A percentile compares a stretch with the other conserved stretches of the same genome.
These are phyloP conservation scores for Mythimna pallens DNA, from an alignment of 2,888 invertebrate species.

Conservation along the genomic window DNA sequence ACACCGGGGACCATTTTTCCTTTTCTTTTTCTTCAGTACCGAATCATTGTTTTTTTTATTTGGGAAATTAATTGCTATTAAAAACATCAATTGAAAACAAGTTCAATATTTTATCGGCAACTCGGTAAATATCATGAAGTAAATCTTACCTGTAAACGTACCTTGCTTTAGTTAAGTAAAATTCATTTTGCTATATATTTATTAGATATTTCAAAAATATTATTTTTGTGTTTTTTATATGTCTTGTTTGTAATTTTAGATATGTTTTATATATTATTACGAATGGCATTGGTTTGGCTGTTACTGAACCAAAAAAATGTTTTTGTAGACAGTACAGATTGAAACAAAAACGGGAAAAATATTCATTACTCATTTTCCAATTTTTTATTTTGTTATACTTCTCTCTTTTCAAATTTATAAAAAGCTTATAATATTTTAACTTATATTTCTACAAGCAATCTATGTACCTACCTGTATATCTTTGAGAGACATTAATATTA, in stretches of 20 bases:
- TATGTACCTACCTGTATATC: too few relatives aligned
- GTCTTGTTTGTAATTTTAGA: constrained; percentile 8
- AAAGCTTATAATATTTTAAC: too few relatives aligned
- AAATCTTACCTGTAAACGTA: constrained; percentile 23
- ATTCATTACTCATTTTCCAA: too few relatives aligned
- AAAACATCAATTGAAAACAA: constrained; percentile 14
- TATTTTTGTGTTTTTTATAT: not conserved
- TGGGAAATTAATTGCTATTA: constrained; percentile 19
- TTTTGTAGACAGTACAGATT: too few relatives aligned
- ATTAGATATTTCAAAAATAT: not conserved
- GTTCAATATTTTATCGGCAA: constrained; percentile 26
- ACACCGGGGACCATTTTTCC: not conserved
- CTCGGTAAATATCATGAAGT: constrained; percentile 13
- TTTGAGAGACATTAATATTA: too few relatives aligned
- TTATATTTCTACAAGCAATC: too few relatives aligned
- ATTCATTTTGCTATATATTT: constrained; percentile 26
- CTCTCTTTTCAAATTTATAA: too few relatives aligned
- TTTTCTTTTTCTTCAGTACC: not conserved
- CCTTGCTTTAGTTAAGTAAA: not conserved
- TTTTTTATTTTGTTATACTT: too few relatives aligned
- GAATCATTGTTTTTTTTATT: constrained; percentile 11
- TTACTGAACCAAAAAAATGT: too few relatives aligned
- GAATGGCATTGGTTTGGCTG: not conserved
- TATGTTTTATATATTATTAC: constrained; percentile 18
- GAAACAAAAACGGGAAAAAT: too few relatives aligned